phyloP scores from a whole-genome alignment of 2,113 vertebrate species.

The Egretta garzetta region DNA sequence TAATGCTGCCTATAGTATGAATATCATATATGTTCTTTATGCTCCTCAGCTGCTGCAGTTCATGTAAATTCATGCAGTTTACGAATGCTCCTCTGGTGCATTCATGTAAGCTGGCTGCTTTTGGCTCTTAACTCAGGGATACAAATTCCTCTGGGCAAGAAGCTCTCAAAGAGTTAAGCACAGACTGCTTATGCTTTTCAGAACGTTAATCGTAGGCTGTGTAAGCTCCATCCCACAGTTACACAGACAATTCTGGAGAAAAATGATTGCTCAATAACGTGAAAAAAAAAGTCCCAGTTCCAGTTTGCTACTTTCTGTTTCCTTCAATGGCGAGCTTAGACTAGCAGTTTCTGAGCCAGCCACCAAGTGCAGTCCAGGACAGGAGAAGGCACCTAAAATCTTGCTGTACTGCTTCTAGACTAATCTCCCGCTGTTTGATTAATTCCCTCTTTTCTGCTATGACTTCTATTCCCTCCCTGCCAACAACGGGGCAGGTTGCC shows the following conservation, averaged over 20 bases:
- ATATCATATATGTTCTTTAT: background rate
- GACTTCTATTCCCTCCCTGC: background rate
- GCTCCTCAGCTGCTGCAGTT: background rate
- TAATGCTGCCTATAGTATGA: background rate
- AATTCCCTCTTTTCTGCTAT: background rate
- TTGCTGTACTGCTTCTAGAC: background rate
- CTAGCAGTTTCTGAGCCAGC: background rate
- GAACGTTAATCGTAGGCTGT: background rate
- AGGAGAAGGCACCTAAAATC: background rate
- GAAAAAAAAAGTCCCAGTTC: background rate
- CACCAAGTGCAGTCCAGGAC: background rate
- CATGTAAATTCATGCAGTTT: background rate
- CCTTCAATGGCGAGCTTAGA: background rate
- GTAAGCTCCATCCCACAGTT: background rate
- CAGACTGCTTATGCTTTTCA: background rate
- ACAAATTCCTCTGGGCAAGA: background rate
- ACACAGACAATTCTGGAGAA: background rate
- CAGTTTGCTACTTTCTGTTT: background rate
- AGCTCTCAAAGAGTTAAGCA: background rate
- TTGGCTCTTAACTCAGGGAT: background rate
- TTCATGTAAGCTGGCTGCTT: background rate
- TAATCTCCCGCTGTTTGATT: background rate
- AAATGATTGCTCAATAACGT: background rate
- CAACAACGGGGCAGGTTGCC: background rate
- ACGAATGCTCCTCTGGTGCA: background rate